Base-by-base conservation (phyloP, 2,888 invertebrate genomes). In the Uropetala carovei region DNA sequence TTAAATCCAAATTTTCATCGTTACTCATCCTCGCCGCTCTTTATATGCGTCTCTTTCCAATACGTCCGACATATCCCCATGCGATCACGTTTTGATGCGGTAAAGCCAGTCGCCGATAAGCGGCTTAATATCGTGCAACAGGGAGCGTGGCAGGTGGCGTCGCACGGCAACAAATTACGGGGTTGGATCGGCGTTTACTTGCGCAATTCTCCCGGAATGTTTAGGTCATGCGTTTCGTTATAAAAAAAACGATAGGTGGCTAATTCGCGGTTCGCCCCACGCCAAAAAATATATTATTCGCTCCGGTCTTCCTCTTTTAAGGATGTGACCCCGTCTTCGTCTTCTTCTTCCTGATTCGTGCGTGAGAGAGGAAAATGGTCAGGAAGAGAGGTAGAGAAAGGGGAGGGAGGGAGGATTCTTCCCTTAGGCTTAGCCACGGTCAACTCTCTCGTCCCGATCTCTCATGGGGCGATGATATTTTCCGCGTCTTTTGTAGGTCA, bases 401-500 rank as follows among this genome's bases (percentile, higher is more conserved):
- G n/a, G n/a, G n/a, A n/a, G n/a, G n/a, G n/a, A n/a, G 56, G 2
- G 30, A n/a, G 11, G 43, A 30, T 16, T 18, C 43, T 57, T 1
- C 43, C 13, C 5, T 43, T 56, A 43, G 10, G 18, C 43, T 82
- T n/a, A n/a, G n/a, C 43, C 13, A 2, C 56, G 64, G 18, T 43
- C 56, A 13, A n/a, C n/a, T n/a, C 10, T 30, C 68, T 89, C 43
- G 13, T 18, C 58, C 30, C 84, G 84, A 57, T 60, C 83, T 18
- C 83, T 30, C 14, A n/a, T 11, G 14, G 18, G 7, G 43, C 18
- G 14, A n/a, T 10, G 60, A 18, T 11, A 30, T 64, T 89, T 68
- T 89, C 58, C 64, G 89, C 89, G 64, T 89, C 89, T 43, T 89
- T 89, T 64, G 68, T 89, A 64, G 89, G 89, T 89, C 89, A 60